Conservation (phyloP, 37 sponge, comb jelly and placozoan genomes). For the Corticium candelabrum region DNA sequence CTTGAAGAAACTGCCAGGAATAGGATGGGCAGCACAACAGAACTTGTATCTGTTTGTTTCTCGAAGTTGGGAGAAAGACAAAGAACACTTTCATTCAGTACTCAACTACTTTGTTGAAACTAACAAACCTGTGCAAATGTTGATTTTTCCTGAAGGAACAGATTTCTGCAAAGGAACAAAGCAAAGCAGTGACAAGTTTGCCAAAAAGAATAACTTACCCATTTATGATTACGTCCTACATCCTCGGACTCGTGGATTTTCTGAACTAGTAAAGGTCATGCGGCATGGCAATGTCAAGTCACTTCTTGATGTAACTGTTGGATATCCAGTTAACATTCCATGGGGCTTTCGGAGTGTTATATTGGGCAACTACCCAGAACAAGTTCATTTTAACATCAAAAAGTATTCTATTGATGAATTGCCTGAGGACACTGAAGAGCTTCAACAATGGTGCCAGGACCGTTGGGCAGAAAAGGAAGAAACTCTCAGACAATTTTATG, state of each 20-base stretch:
- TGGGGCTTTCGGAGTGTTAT: slow-evolving; percentile 8
- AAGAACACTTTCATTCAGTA: slow-evolving; percentile 26
- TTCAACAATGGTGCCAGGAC: slow-evolving; percentile 45
- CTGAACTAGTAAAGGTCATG: slow-evolving; percentile 25
- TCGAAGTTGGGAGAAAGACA: slow-evolving; percentile 68
- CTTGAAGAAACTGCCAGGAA: too few species aligned
- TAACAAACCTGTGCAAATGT: slow-evolving; percentile 57
- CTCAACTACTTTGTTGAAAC: slow-evolving; percentile 36
- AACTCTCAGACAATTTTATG: slow-evolving; percentile 47
- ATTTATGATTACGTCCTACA: slow-evolving; percentile 69
- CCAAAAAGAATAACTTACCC: slow-evolving; percentile 44
- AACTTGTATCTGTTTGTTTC: slow-evolving; percentile 56
- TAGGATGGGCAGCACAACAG: slow-evolving; percentile 83
- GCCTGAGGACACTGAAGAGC: slow-evolving; percentile 29
- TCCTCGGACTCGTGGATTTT: slow-evolving; percentile 76
- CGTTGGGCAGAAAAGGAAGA: slow-evolving; percentile 65
- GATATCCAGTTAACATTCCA: slow-evolving; percentile 18
- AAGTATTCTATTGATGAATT: slow-evolving; percentile 9
- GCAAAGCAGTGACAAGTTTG: slow-evolving; percentile 40
- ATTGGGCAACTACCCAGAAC: slow-evolving; percentile 17
- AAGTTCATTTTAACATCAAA: slow-evolving; percentile 12
- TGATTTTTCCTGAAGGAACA: slow-evolving; percentile 92
- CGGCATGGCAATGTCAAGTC: background rate
- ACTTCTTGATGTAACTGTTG: slow-evolving; percentile 22
- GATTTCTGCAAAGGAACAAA: slow-evolving; percentile 55